A percentile compares a stretch with the other conserved stretches of the same genome.
These are phyloP conservation scores for Dasypolia templi DNA, from an alignment of 2,888 invertebrate species.

Conservation along the genomic window DNA sequence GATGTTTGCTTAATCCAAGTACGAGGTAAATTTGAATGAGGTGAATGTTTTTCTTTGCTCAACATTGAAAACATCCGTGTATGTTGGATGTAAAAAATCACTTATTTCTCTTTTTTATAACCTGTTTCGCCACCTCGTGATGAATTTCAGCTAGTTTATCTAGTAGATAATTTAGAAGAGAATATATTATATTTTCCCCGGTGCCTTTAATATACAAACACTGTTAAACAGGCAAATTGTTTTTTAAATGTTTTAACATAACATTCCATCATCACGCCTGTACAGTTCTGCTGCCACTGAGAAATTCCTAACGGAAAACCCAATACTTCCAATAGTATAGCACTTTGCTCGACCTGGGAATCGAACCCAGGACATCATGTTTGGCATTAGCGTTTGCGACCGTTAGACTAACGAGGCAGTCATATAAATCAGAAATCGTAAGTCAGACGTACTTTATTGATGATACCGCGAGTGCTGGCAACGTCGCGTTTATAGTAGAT, in stretches of 20 bases:
- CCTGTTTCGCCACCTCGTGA: neutral
- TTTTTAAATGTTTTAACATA: neutral
- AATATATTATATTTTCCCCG: neutral
- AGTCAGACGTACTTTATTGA: too few species aligned
- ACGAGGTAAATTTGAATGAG: neutral
- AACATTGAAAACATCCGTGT: neutral
- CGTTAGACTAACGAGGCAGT: neutral
- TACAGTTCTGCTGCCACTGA: neutral
- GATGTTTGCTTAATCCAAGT: slow-evolving; percentile 12
- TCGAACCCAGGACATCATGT: neutral
- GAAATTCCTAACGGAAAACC: too few species aligned
- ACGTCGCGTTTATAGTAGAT: too few species aligned
- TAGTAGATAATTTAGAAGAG: neutral
- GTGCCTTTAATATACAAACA: neutral
- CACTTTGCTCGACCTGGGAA: neutral
- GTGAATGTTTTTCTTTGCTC: neutral
- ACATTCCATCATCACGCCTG: neutral
- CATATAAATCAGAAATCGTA: too few species aligned
- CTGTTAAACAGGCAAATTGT: neutral
- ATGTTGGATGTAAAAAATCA: too few species aligned
- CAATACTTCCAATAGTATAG: too few species aligned
- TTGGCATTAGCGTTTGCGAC: too few species aligned
- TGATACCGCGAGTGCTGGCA: too few species aligned
- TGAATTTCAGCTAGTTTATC: neutral
- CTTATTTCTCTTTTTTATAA: neutral